Conservation (phyloP, 2,797 vertebrate genomes). For the Trachops cirrhosus region DNA sequence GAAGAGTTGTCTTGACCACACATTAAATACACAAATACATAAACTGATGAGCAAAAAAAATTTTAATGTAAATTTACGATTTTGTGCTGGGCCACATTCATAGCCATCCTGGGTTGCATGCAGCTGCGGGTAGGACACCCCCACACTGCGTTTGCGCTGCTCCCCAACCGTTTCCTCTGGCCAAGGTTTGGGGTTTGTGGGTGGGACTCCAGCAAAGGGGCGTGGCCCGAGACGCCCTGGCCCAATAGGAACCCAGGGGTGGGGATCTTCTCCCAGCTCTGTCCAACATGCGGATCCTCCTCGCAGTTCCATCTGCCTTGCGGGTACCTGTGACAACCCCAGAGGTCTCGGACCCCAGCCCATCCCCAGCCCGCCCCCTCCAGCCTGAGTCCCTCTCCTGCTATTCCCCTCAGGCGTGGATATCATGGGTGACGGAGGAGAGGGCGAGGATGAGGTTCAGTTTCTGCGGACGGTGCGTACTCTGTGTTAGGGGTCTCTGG, state of each 20-base stretch:
- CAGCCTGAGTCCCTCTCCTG: background rate
- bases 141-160: rapidly evolving
- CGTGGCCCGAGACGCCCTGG: background rate
- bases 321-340: conserved; percentile 21
- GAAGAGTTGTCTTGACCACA: too few species aligned
- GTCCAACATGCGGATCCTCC: background rate
- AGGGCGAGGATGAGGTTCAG: conserved; percentile 95
- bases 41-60: too few species aligned
- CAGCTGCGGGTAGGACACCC: too few species aligned
- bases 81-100: too few species aligned
- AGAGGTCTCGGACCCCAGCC: conserved; percentile 36
- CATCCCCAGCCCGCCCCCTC: conserved; percentile 5
- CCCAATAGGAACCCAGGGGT: conserved; percentile 54
- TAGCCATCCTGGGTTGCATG: too few species aligned
- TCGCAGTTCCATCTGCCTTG: conserved; percentile 65
- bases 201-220: background rate
- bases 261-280: conserved; percentile 17
- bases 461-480: conserved; percentile 93
- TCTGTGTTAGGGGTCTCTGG: background rate
- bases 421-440: conserved; percentile 92
- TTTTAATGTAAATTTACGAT: too few species aligned
- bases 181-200: background rate
- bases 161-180: rapidly evolving
- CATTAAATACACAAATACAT: too few species aligned
- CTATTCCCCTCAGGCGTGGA: background rate